Evolutionary conservation across 2,797 vertebrate genomes (phyloP), one percentile per base, ranked within the genome.

Genomic region (Ptychadena robeensis): DNA sequence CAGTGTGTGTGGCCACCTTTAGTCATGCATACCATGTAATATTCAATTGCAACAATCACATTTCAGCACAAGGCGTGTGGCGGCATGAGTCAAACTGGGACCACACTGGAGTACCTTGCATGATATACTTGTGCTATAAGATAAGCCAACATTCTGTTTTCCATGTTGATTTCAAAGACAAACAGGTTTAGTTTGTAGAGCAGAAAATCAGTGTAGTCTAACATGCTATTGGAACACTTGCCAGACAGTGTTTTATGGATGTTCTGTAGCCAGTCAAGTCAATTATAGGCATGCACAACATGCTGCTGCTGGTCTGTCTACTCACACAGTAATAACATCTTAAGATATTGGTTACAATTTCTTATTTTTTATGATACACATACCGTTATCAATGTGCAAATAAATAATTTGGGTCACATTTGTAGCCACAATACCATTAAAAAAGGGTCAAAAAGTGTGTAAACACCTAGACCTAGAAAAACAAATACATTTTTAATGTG

Each of bases 161-260:
- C 37, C 30, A 78, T 22, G 37, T 15, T 53, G 10, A 79, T 25
- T 64, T 18, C 34, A 18, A 73, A 32, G 31, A 64, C 2, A 38
- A 22, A 1, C 65, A 9, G 40, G 31, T 27, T 34, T 79, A 27
- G 0, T 22, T 79, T 69, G n/a, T 31, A 28, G 18, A 71, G 22
- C 35, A 61, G 10, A 40, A 32, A n/a, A 32, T 64, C 38, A n/a
- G 35, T 25, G 27, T 64, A n/a, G 31, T 64, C 71, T 80, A 44
- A 53, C 37, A 81, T 25, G n/a, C 18, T 73, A 59, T 34, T 72
- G 53, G 38, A 63, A 40, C 34, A 40, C 15, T 71, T 66, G 48
- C 66, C 77, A 79, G 27, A 37, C 32, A 68, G 25, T 71, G 27
- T 40, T 65, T 76, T 76, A 73, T 81, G 9, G 44, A 27, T 57